Percentiles rank a stretch among this genome's conserved stretches.
Evolutionary conservation across 2,113 vertebrate species (phyloP).

Genomic region (Dendrocopos noguchii): DNA sequence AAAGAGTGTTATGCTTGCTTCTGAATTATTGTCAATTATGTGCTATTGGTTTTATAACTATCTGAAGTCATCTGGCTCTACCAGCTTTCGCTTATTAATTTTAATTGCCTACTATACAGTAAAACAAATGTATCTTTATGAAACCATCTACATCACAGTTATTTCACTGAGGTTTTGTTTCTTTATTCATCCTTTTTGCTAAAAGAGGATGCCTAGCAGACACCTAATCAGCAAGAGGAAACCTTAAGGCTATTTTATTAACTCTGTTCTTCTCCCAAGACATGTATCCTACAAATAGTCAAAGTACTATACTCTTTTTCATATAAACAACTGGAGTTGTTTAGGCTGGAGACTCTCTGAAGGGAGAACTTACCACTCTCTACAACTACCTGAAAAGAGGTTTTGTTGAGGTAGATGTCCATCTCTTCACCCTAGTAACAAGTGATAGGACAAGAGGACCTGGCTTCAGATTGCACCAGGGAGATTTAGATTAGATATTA

Average conservation of each 20-base stretch:
- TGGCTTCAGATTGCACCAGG: too few relatives aligned
- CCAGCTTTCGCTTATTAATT: background rate
- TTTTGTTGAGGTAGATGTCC: too few relatives aligned
- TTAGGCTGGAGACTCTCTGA: too few relatives aligned
- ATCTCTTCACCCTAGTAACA: too few relatives aligned
- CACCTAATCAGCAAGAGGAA: background rate
- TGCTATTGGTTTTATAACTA: background rate
- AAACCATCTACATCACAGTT: background rate
- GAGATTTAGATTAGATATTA: too few relatives aligned
- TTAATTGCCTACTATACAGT: background rate
- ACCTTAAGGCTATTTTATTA: background rate
- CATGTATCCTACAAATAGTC: rapidly evolving
- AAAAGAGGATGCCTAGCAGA: background rate
- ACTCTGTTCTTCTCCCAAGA: background rate
- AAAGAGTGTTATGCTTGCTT: background rate
- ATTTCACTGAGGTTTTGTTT: background rate
- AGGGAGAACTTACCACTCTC: too few relatives aligned
- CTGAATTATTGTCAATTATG: background rate
- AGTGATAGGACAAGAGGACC: too few relatives aligned
- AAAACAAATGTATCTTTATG: background rate
- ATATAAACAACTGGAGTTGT: too few relatives aligned
- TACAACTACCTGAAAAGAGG: too few relatives aligned
- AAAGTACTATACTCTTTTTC: background rate
- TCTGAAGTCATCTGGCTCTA: background rate
- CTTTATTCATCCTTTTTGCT: background rate